Conservation (phyloP, 2,113 vertebrate genomes). For the Aphyosemion australe region DNA sequence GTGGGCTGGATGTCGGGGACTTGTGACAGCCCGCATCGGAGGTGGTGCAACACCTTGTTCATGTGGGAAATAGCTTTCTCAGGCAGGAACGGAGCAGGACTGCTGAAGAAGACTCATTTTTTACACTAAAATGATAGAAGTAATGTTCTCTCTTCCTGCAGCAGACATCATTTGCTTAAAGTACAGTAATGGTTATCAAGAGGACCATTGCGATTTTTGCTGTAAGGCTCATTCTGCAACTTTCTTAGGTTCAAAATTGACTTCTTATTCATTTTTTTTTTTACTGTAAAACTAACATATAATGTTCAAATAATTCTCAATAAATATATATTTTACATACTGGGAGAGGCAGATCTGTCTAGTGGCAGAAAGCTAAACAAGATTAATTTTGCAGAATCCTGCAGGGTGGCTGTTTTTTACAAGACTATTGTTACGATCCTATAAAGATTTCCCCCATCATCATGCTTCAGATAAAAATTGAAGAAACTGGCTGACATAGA, state of each 20-base stretch:
- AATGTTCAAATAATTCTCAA: neutral
- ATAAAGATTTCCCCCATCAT: neutral
- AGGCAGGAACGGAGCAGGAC: neutral
- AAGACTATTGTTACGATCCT: neutral
- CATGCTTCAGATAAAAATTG: neutral
- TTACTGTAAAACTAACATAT: too few relatives aligned
- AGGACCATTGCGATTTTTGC: neutral
- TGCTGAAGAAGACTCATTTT: neutral
- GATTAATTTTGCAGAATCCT: neutral
- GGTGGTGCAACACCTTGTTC: slow-evolving; percentile 50
- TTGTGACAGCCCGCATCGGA: slow-evolving; percentile 36
- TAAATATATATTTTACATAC: neutral
- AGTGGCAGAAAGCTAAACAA: neutral
- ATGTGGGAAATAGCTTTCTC: slow-evolving; percentile 44
- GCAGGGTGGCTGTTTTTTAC: neutral
- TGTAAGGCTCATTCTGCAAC: neutral
- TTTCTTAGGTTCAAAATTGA: neutral
- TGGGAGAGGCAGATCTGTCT: neutral
- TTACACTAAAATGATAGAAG: neutral
- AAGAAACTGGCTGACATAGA: neutral
- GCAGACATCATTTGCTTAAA: slow-evolving; percentile 8
- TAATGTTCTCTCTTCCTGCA: slow-evolving; percentile 4
- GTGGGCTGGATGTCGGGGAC: slow-evolving; percentile 48
- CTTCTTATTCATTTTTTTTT: neutral
- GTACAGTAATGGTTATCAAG: slow-evolving; percentile 8